A percentile compares a stretch with the other conserved stretches of the same genome.
These are phyloP conservation scores for Eclectus roratus DNA, from an alignment of 2,113 vertebrate species.

Conservation along the genomic window DNA sequence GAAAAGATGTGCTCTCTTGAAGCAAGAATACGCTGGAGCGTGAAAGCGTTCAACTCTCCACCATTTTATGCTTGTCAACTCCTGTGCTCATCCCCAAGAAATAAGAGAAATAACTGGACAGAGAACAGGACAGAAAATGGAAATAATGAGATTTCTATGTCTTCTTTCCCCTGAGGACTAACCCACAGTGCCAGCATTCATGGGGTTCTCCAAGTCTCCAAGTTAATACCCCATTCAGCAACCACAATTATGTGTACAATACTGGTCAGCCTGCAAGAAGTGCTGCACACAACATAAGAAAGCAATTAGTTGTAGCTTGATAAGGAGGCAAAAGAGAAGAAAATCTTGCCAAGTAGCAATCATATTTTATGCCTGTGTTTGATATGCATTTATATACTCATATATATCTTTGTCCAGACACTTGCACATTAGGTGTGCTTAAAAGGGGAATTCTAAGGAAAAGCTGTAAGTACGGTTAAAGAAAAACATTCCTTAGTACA, in stretches of 20 bases:
- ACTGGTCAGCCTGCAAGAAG: slow-evolving; percentile 19
- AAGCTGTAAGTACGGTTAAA: slow-evolving; percentile 49
- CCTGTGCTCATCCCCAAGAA: neutral
- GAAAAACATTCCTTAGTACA: slow-evolving; percentile 68
- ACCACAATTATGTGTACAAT: neutral
- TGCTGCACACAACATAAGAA: slow-evolving; percentile 19
- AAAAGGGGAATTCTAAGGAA: slow-evolving; percentile 65
- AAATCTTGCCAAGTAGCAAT: slow-evolving; percentile 39
- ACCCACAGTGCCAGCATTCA: neutral
- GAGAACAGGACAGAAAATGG: neutral
- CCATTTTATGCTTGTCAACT: neutral
- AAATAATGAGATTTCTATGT: neutral
- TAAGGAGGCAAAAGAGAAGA: neutral
- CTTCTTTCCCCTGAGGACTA: neutral
- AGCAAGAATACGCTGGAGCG: neutral
- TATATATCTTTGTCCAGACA: neutral
- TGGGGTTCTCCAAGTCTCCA: neutral
- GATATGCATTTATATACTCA: slow-evolving; percentile 34
- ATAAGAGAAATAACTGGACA: neutral
- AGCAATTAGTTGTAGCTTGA: slow-evolving; percentile 37
- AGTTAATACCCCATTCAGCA: neutral
- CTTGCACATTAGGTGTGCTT: slow-evolving; percentile 62
- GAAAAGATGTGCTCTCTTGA: neutral
- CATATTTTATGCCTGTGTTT: slow-evolving; percentile 55
- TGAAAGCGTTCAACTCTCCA: neutral